Percentiles rank a stretch among this genome's conserved stretches.
Conservation (phyloP, 1,140 invertebrate genomes). For the Drosophila elegans region DNA sequence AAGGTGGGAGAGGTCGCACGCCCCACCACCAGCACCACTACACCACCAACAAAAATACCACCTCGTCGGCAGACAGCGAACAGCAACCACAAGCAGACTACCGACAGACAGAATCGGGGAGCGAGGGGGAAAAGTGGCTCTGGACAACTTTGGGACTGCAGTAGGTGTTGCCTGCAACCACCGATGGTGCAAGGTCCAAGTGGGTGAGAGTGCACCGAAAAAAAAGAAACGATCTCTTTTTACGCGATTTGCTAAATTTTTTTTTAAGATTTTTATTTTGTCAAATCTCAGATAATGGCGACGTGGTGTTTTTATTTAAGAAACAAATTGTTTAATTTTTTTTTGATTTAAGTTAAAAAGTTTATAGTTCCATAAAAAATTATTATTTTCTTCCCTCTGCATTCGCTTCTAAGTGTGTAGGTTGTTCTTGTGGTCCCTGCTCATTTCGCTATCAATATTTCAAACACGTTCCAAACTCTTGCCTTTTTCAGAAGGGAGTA, state of each 20-base stretch:
- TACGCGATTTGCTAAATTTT: no score
- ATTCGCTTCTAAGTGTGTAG: slow-evolving; percentile 34
- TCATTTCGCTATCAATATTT: slow-evolving; percentile 78
- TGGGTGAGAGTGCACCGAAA: slow-evolving; percentile 28
- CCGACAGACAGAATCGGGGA: slow-evolving; percentile 25
- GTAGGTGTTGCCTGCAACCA: slow-evolving; percentile 73
- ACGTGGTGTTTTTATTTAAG: no score
- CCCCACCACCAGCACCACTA: slow-evolving; percentile 19
- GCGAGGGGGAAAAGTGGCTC: slow-evolving; percentile 4
- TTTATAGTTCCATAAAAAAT: neutral
- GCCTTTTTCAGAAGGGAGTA: slow-evolving; percentile 55
- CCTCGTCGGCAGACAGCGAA: slow-evolving; percentile 27
- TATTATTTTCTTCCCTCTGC: slow-evolving; percentile 5
- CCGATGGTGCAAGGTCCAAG: slow-evolving; percentile 55
- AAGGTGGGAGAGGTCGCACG: slow-evolving; percentile 20
- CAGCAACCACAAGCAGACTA: slow-evolving; percentile 55
- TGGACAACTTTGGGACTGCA: slow-evolving; percentile 42
- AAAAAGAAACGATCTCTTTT: neutral
- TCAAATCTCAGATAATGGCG: no score
- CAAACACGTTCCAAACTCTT: slow-evolving; percentile 80
- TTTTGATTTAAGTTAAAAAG: no score
- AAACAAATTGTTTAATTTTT: no score
- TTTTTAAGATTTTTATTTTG: no score
- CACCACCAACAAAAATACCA: slow-evolving; percentile 7
- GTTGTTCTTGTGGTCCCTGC: slow-evolving; percentile 54